Conservation (phyloP, 2,797 vertebrate genomes). For the Botia kubotai region DNA sequence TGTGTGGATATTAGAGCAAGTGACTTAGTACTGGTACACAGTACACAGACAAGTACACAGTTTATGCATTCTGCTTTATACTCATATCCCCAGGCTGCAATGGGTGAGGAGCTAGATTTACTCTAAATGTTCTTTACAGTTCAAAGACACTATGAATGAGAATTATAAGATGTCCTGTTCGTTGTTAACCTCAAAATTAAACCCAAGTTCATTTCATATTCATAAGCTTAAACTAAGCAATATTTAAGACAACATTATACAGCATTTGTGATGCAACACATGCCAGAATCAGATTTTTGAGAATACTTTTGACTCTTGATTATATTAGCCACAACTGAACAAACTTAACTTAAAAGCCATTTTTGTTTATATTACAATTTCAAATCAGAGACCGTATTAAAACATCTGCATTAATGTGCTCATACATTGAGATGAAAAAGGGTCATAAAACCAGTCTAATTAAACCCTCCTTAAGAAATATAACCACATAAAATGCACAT, state of each 20-base stretch:
- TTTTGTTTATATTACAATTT: too few relatives aligned
- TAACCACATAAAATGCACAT: too few relatives aligned
- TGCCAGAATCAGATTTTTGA: neutral
- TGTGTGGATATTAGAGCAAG: constrained; percentile 16
- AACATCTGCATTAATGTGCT: too few relatives aligned
- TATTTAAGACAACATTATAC: neutral
- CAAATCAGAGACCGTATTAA: too few relatives aligned
- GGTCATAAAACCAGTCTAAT: too few relatives aligned
- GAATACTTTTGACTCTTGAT: too few relatives aligned
- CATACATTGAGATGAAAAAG: too few relatives aligned
- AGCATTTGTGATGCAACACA: neutral
- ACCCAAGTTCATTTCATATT: neutral
- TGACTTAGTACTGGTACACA: constrained; percentile 24
- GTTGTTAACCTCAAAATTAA: neutral
- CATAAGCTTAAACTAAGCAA: neutral
- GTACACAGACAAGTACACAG: constrained; percentile 13
- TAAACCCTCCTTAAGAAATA: too few relatives aligned
- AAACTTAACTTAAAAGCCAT: too few relatives aligned
- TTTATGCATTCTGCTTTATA: constrained; percentile 17
- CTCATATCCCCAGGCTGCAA: constrained; percentile 9
- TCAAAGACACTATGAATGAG: neutral
- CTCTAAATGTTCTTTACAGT: neutral
- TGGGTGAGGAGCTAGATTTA: neutral
- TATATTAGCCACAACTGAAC: neutral
- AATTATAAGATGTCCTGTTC: neutral